These are phyloP conservation scores for Poecile montanus DNA, from an alignment of 2,797 vertebrate genomes.

Conservation along the genomic window DNA sequence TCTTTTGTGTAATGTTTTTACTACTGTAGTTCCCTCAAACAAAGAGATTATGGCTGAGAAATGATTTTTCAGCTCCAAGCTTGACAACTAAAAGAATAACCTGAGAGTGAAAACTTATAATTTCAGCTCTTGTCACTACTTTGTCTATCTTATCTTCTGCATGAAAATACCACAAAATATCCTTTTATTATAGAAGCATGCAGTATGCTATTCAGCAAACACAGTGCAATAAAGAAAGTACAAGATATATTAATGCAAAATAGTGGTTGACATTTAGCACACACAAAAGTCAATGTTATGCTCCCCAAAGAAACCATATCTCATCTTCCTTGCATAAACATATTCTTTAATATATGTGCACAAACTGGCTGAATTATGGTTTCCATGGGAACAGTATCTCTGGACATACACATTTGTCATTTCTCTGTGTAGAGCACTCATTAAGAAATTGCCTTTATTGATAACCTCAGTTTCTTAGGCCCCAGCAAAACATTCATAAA, in stretches of 20 bases:
- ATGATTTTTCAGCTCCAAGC: background rate
- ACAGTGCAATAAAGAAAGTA: background rate
- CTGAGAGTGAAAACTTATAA: background rate
- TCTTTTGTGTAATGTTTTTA: background rate
- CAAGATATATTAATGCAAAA: slow-evolving; percentile 38
- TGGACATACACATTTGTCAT: slow-evolving; percentile 34
- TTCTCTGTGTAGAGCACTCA: slow-evolving; percentile 15
- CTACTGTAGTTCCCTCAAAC: background rate
- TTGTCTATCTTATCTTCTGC: background rate
- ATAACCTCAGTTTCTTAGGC: background rate
- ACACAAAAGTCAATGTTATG: slow-evolving; percentile 17
- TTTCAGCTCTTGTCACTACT: background rate
- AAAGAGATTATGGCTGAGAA: background rate
- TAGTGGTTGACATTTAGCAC: slow-evolving; percentile 54
- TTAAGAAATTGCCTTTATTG: slow-evolving; percentile 48
- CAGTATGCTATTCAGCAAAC: slow-evolving; percentile 20
- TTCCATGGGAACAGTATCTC: slow-evolving; percentile 49
- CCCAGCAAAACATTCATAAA: slow-evolving; percentile 1
- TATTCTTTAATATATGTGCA: slow-evolving; percentile 7
- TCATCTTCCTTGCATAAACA: slow-evolving; percentile 38
- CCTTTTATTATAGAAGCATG: background rate
- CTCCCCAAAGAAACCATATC: slow-evolving; percentile 55
- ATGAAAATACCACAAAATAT: background rate
- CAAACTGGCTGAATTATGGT: slow-evolving; percentile 31
- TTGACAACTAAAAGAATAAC: background rate